Conservation (phyloP, 2,888 invertebrate genomes). For the Nebria brevicollis region DNA sequence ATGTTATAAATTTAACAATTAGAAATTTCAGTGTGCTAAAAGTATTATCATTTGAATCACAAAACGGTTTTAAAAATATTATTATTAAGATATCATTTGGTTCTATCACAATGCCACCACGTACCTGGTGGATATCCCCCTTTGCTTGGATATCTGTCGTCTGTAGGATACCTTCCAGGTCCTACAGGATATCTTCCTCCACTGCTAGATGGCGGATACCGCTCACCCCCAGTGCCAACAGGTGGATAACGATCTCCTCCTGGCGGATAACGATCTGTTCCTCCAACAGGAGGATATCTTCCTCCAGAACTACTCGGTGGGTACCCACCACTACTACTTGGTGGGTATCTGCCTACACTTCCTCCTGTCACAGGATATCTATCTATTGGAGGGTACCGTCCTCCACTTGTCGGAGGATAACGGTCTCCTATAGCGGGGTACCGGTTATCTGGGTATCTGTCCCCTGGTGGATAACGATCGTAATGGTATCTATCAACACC, state of each 20-base stretch:
- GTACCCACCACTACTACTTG: conserved; percentile 47
- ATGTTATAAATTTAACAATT: neutral
- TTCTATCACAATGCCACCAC: conserved; percentile 53
- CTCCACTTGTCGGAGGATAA: conserved; percentile 48
- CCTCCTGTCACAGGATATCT: conserved; percentile 56
- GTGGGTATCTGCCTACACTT: conserved; percentile 57
- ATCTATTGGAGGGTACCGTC: conserved; percentile 31
- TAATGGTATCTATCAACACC: conserved; percentile 62
- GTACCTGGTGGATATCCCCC: conserved; percentile 61
- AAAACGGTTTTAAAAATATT: conserved; percentile 25
- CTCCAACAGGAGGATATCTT: conserved; percentile 53
- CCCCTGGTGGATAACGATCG: conserved; percentile 56
- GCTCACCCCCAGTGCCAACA: conserved; percentile 47
- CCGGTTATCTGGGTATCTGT: conserved; percentile 58
- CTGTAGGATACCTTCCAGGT: conserved; percentile 48
- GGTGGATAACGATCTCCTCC: conserved; percentile 58
- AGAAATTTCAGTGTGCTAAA: conserved; percentile 29
- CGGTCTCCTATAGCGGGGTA: conserved; percentile 11
- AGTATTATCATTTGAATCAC: conserved; percentile 39
- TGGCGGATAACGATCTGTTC: conserved; percentile 68
- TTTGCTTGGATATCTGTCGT: conserved; percentile 46
- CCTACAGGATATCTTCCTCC: conserved; percentile 55
- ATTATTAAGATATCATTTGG: conserved; percentile 15
- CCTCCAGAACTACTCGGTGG: conserved; percentile 56
- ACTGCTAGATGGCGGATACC: conserved; percentile 58